Evolutionary conservation across 2,797 vertebrate species (phyloP).

Genomic region (Fistularia tabacaria): DNA sequence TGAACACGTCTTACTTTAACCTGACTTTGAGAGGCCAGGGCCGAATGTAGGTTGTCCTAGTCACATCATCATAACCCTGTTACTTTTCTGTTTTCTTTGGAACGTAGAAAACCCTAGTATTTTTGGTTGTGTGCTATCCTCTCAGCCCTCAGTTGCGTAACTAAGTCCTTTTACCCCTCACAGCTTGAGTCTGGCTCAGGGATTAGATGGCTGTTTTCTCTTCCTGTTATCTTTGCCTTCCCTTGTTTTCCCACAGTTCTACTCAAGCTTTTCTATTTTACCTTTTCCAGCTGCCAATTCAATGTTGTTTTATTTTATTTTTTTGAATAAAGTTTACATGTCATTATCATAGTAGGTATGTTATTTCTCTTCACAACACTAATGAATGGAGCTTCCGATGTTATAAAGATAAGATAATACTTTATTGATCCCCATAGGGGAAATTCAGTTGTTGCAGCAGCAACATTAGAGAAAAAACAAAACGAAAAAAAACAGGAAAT

Average conservation of each 20-base stretch:
- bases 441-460: too few species aligned
- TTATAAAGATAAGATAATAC: too few species aligned
- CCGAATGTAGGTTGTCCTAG: slow-evolving; percentile 16
- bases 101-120: slow-evolving; percentile 52
- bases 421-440: too few species aligned
- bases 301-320: too few species aligned
- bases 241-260: slow-evolving; percentile 63
- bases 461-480: too few species aligned
- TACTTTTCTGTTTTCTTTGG: slow-evolving; percentile 53
- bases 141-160: slow-evolving; percentile 60
- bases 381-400: too few species aligned
- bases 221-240: slow-evolving; percentile 61
- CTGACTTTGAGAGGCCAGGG: slow-evolving; percentile 27
- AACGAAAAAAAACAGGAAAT: too few species aligned
- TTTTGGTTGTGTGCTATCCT: slow-evolving; percentile 41
- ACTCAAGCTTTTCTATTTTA: slow-evolving; percentile 23
- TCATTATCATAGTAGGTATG: too few species aligned
- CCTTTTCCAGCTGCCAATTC: neutral
- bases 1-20: slow-evolving; percentile 4
- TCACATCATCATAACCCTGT: slow-evolving; percentile 40
- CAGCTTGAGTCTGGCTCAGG: slow-evolving; percentile 68
- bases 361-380: too few species aligned
- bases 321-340: too few species aligned
- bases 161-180: slow-evolving; percentile 64
- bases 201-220: slow-evolving; percentile 68